Conservation (phyloP, 2,113 vertebrate species). For the Trichechus manatus region DNA sequence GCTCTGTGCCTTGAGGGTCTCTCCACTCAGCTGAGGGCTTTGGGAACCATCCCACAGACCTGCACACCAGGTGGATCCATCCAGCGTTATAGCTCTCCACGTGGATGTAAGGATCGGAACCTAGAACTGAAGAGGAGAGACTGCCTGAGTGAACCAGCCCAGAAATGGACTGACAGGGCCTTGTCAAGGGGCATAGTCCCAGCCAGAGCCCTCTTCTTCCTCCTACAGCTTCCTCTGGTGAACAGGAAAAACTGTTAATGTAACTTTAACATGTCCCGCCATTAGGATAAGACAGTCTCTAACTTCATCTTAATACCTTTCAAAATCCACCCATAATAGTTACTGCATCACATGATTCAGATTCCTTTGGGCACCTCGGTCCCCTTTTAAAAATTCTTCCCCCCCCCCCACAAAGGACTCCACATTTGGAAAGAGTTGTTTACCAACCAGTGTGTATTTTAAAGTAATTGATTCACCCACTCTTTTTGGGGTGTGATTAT, state of each 20-base stretch:
- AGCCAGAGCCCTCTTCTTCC: not conserved
- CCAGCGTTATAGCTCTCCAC: constrained; percentile 44
- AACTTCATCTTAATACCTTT: not conserved
- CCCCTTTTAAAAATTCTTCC: not conserved
- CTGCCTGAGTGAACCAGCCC: not conserved
- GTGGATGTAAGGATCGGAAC: constrained; percentile 73
- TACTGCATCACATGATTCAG: not conserved
- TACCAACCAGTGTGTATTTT: not conserved
- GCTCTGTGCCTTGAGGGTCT: constrained; percentile 46
- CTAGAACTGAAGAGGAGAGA: constrained; percentile 57
- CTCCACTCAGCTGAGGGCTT: constrained; percentile 60
- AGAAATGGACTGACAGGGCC: not conserved
- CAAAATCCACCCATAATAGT: not conserved
- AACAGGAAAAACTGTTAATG: not conserved
- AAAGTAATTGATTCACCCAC: not conserved
- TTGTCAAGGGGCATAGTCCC: not conserved
- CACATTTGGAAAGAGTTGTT: not conserved
- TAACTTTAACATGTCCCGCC: not conserved
- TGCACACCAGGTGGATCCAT: constrained; percentile 69
- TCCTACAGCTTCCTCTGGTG: not conserved
- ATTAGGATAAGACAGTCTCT: not conserved
- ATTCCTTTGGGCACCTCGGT: not conserved
- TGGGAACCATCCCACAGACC: constrained; percentile 75
- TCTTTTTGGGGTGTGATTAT: not conserved
- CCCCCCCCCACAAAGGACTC: not conserved